These are phyloP conservation scores for Ctenomys sociabilis DNA, from an alignment of 2,113 vertebrate species.

Conservation along the genomic window DNA sequence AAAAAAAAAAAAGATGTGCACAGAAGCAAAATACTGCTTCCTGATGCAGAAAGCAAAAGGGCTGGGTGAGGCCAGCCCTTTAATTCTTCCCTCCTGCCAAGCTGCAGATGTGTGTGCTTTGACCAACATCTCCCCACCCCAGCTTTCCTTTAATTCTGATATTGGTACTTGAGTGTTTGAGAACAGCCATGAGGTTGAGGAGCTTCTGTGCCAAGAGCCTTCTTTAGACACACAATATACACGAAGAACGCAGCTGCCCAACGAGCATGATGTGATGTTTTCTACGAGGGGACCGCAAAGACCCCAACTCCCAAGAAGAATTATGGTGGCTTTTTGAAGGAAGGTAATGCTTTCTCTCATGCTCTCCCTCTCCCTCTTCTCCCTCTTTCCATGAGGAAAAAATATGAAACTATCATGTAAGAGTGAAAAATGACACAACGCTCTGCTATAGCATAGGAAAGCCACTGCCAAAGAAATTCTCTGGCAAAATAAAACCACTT, in stretches of 20 bases:
- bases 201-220: too few relatives aligned
- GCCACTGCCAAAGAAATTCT: background rate
- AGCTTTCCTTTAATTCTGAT: background rate
- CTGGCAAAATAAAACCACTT: background rate
- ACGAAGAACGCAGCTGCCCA: constrained; percentile 92
- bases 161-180: background rate
- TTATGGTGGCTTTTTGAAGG: constrained; percentile 94
- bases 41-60: too few relatives aligned
- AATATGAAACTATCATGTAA: background rate
- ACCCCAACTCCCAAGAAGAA: constrained; percentile 94
- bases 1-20: too few relatives aligned
- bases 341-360: constrained; percentile 91
- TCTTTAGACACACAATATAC: background rate
- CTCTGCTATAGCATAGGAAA: background rate
- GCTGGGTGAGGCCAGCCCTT: background rate
- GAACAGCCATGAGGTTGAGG: background rate
- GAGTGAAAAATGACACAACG: background rate
- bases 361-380: background rate
- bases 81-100: too few relatives aligned
- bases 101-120: background rate
- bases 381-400: background rate
- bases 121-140: background rate
- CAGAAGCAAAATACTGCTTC: too few relatives aligned
- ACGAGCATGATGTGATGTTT: constrained; percentile 92
- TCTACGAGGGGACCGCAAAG: constrained; percentile 89